phyloP scores from a whole-genome alignment of 1,140 invertebrate species.

The Periplaneta americana region DNA sequence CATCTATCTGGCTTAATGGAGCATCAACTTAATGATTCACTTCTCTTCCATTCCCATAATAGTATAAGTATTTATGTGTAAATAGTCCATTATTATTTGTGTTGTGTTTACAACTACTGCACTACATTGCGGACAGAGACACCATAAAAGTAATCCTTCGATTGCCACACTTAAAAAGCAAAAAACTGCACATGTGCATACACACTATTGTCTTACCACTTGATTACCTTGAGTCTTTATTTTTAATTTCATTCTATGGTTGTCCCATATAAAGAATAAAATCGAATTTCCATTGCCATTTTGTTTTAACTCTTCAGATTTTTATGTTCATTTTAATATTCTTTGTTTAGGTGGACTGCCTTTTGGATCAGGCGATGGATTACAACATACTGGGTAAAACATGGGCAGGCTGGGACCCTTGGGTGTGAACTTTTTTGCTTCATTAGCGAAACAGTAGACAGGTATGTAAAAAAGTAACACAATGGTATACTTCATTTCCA shows the following conservation, averaged over 20 bases:
- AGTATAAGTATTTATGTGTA: too few species aligned
- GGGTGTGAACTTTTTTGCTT: constrained; percentile 14
- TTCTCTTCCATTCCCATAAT: too few species aligned
- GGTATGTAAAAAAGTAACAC: too few species aligned
- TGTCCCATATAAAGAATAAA: too few species aligned
- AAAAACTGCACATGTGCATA: background rate
- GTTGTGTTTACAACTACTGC: too few species aligned
- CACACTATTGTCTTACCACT: background rate
- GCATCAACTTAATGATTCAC: too few species aligned
- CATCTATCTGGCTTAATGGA: too few species aligned
- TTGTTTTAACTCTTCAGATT: background rate
- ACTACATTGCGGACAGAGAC: too few species aligned
- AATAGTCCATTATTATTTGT: too few species aligned
- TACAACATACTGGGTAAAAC: constrained; percentile 21
- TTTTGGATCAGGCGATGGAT: constrained; percentile 25
- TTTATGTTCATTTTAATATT: background rate
- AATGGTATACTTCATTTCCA: too few species aligned
- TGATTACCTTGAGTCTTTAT: background rate
- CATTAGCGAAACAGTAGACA: too few species aligned
- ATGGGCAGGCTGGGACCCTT: constrained; percentile 24
- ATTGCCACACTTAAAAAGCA: background rate
- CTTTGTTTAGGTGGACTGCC: constrained; percentile 23
- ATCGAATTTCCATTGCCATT: background rate
- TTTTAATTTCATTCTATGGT: background rate
- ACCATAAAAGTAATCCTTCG: too few species aligned